Conservation (phyloP, 2,113 vertebrate species). For the Cyprinodon variegatus region DNA sequence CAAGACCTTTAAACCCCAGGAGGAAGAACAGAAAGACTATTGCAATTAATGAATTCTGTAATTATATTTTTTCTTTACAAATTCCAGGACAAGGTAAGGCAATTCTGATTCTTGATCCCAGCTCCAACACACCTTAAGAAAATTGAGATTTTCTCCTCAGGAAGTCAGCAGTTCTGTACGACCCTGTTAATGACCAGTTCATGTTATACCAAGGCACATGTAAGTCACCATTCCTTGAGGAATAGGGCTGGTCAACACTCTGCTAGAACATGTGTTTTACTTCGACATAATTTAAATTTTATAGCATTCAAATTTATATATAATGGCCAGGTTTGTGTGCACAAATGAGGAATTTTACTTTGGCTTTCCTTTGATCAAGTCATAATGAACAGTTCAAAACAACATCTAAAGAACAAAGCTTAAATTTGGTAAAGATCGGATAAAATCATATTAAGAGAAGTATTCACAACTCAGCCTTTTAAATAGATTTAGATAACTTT, state of each 20-base stretch:
- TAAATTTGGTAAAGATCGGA: too few species aligned
- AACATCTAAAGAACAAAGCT: too few species aligned
- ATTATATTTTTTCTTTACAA: background rate
- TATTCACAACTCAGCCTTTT: too few species aligned
- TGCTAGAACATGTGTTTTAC: background rate
- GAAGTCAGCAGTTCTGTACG: background rate
- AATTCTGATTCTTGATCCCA: background rate
- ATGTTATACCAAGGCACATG: background rate
- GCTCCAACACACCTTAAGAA: background rate
- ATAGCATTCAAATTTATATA: too few species aligned
- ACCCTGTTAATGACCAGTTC: background rate
- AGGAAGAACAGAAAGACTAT: background rate
- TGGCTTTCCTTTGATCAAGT: too few species aligned
- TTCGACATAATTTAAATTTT: too few species aligned
- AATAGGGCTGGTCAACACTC: background rate
- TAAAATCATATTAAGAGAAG: too few species aligned
- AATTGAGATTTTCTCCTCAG: background rate
- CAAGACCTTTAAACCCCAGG: slow-evolving; percentile 28
- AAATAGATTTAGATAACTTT: too few species aligned
- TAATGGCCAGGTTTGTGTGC: too few species aligned
- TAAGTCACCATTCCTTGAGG: background rate
- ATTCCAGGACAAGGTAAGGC: slow-evolving; percentile 2
- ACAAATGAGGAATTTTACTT: too few species aligned
- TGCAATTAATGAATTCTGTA: background rate
- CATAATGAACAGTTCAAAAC: too few species aligned